Conservation (phyloP, 2,113 vertebrate species). For the Nettapus auritus region DNA sequence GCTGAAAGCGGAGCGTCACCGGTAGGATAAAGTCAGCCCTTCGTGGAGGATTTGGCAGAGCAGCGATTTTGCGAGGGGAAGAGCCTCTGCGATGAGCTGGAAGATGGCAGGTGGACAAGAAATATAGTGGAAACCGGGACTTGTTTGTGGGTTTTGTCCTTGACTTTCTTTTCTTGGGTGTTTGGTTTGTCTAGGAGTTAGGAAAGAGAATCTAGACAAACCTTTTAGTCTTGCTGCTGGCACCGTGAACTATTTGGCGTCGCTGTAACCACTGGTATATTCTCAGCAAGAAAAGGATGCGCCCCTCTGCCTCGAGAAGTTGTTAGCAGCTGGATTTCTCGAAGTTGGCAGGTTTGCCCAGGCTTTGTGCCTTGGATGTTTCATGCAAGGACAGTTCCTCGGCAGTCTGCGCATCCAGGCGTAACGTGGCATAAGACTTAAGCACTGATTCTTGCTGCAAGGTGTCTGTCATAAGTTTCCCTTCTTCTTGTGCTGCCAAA, state of each 20-base stretch:
- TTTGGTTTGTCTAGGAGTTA: constrained; percentile 25
- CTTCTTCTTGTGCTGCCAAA: neutral
- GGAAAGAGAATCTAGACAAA: neutral
- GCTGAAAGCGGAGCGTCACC: neutral
- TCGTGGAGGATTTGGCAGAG: constrained; percentile 46
- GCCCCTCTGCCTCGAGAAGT: neutral
- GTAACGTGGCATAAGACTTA: neutral
- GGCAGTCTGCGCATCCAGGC: neutral
- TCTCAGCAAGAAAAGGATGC: constrained; percentile 6
- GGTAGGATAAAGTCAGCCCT: constrained; percentile 20
- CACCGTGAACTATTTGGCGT: constrained; percentile 4
- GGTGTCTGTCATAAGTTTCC: neutral
- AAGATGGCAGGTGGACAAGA: constrained; percentile 68
- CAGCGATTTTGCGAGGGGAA: constrained; percentile 40
- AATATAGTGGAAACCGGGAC: constrained; percentile 39
- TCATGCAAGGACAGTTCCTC: neutral
- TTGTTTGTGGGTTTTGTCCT: constrained; percentile 25
- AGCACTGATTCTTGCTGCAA: neutral
- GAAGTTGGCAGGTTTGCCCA: neutral
- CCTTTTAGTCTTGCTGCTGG: neutral
- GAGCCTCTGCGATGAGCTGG: constrained; percentile 64
- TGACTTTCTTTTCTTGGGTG: constrained; percentile 26
- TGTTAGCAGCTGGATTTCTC: neutral
- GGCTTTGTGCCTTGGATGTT: neutral
- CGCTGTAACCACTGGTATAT: neutral